Percentiles rank a stretch among this genome's conserved stretches.
phyloP scores from a whole-genome alignment of 2,797 vertebrate genomes.

The Chromobotia macracanthus region DNA sequence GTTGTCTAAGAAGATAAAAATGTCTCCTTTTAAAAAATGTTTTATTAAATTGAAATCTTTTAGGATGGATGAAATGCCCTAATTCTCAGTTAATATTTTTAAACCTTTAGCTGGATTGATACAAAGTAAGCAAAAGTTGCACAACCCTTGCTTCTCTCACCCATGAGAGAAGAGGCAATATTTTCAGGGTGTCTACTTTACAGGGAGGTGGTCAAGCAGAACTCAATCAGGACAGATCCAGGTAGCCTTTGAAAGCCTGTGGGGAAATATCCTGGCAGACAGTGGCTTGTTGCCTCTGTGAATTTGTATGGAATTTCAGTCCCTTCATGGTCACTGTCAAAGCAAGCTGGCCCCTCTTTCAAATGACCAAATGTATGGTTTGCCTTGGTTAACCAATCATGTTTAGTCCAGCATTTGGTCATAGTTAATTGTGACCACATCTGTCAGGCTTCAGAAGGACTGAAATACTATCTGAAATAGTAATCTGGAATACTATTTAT shows the following conservation, averaged over 20 bases:
- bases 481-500: too few species aligned
- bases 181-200: conserved; percentile 35
- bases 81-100: conserved; percentile 26
- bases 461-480: too few species aligned
- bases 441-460: too few species aligned
- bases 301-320: conserved; percentile 30
- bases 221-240: conserved; percentile 48
- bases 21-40: too few species aligned
- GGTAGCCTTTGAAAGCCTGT: conserved; percentile 50
- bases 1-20: background rate
- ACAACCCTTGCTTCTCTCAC: conserved; percentile 23
- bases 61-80: background rate
- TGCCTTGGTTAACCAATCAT: too few species aligned
- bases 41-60: background rate
- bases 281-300: conserved; percentile 19
- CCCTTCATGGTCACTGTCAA: background rate
- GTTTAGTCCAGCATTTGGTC: background rate
- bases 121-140: conserved; percentile 9
- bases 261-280: conserved; percentile 51
- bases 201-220: conserved; percentile 43
- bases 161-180: conserved; percentile 42
- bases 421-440: background rate
- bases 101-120: conserved; percentile 2
- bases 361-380: background rate
- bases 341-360: background rate